phyloP scores from a whole-genome alignment of 2,113 vertebrate species.

The Aptenodytes patagonicus region DNA sequence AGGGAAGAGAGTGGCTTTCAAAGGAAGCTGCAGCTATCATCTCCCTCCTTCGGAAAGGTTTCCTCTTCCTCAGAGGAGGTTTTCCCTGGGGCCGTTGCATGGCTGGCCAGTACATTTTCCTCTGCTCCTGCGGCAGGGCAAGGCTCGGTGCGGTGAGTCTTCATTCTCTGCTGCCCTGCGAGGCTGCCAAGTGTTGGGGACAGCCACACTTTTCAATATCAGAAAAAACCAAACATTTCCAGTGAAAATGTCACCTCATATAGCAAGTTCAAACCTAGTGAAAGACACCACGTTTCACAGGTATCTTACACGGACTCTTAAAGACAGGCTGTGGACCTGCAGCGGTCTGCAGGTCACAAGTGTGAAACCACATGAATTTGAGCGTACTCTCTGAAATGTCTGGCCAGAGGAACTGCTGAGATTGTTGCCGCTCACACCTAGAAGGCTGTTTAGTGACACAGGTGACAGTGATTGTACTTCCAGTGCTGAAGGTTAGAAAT shows the following conservation, averaged over 20 bases:
- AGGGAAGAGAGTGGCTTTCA: not conserved
- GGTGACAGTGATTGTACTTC: slow-evolving; percentile 1
- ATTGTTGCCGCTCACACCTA: not conserved
- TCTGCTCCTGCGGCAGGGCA: not conserved
- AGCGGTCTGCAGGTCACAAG: not conserved
- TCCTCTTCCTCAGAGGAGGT: not conserved
- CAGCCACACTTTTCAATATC: not conserved
- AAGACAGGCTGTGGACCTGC: not conserved
- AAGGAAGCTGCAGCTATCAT: not conserved
- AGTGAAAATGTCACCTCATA: not conserved
- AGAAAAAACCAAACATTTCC: not conserved
- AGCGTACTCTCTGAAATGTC: not conserved
- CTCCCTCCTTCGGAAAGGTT: not conserved
- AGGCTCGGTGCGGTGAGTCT: not conserved
- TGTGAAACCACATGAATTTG: not conserved
- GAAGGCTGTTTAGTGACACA: not conserved
- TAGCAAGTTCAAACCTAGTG: not conserved
- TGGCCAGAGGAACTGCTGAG: not conserved
- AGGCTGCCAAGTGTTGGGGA: not conserved
- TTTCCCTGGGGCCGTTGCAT: not conserved
- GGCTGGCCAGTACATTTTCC: not conserved
- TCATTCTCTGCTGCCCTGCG: not conserved
- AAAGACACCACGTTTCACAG: not conserved
- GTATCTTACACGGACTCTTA: not conserved
- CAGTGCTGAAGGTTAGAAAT: slow-evolving; percentile 1